phyloP scores from a whole-genome alignment of 1,140 invertebrate species.

The Solenopsis invicta region DNA sequence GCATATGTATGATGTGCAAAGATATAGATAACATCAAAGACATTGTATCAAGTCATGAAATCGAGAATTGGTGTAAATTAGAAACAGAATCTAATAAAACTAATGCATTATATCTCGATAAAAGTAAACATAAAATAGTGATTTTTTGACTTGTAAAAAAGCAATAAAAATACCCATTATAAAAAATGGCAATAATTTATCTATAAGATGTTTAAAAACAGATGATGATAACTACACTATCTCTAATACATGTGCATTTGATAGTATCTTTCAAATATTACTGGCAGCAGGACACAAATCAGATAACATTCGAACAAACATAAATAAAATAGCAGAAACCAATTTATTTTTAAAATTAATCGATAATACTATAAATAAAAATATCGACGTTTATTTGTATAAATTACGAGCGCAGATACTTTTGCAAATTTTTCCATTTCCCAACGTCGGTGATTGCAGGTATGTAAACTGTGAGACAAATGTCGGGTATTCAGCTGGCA shows the following conservation, averaged over 20 bases:
- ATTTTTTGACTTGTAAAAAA: conserved; percentile 2
- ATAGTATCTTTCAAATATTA: conserved; percentile 25
- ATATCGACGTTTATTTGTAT: not conserved
- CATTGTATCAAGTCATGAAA: conserved; percentile 5
- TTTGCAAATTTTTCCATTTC: not conserved
- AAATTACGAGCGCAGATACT: conserved; percentile 18
- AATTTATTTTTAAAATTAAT: conserved; percentile 31
- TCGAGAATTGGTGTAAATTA: not conserved
- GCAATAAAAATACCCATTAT: conserved; percentile 6
- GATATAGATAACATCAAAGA: not conserved
- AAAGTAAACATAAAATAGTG: conserved; percentile 8
- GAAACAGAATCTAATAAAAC: not conserved
- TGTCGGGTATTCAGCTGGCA: not conserved
- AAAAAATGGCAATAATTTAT: not conserved
- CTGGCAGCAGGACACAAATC: conserved; percentile 3
- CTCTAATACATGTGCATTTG: conserved; percentile 2
- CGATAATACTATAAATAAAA: not conserved
- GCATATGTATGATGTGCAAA: not conserved
- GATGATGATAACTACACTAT: not conserved
- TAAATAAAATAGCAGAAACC: not conserved
- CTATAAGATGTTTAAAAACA: conserved; percentile 1
- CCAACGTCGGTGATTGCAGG: not conserved
- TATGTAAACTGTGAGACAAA: conserved; percentile 17
- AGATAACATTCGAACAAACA: not conserved
- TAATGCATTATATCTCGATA: not conserved